Percentiles rank a stretch among this genome's conserved stretches.
Evolutionary conservation across 2,797 vertebrate genomes (phyloP).

Genomic region (Eidolon dupreanum): DNA sequence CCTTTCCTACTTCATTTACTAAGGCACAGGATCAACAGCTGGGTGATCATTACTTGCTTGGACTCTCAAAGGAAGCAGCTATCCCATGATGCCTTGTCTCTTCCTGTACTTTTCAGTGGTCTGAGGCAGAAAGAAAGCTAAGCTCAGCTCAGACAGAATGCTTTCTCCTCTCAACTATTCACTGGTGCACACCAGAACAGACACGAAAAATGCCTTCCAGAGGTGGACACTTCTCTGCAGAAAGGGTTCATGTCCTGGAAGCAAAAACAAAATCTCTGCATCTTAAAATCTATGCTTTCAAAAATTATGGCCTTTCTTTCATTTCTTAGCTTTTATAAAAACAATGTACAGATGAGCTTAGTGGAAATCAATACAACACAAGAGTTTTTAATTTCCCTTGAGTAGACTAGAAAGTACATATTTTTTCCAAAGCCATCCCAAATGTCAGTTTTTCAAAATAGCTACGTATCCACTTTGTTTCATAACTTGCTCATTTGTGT

Average conservation of each 20-base stretch:
- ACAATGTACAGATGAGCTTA: slow-evolving; percentile 51
- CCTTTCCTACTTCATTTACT: neutral
- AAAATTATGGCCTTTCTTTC: slow-evolving; percentile 31
- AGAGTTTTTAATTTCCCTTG: slow-evolving; percentile 71
- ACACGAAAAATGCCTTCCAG: neutral
- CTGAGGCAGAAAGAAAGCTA: neutral
- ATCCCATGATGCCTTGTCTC: neutral
- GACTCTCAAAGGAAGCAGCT: neutral
- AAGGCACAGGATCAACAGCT: neutral
- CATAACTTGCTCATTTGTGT: slow-evolving; percentile 7
- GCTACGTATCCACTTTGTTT: slow-evolving; percentile 19
- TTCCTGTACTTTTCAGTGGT: neutral
- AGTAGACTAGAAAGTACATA: neutral
- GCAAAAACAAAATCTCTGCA: slow-evolving; percentile 40
- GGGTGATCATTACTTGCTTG: neutral
- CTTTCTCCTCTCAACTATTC: neutral
- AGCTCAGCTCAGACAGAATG: neutral
- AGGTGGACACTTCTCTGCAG: neutral
- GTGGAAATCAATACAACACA: slow-evolving; percentile 69
- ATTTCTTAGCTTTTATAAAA: slow-evolving; percentile 52
- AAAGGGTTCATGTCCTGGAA: slow-evolving; percentile 19
- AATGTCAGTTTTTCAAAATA: slow-evolving; percentile 17
- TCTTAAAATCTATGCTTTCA: slow-evolving; percentile 37
- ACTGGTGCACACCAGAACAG: neutral
- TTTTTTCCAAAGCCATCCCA: neutral